Conservation (phyloP, 2,888 invertebrate species). For the Gasteruption jaculator region DNA sequence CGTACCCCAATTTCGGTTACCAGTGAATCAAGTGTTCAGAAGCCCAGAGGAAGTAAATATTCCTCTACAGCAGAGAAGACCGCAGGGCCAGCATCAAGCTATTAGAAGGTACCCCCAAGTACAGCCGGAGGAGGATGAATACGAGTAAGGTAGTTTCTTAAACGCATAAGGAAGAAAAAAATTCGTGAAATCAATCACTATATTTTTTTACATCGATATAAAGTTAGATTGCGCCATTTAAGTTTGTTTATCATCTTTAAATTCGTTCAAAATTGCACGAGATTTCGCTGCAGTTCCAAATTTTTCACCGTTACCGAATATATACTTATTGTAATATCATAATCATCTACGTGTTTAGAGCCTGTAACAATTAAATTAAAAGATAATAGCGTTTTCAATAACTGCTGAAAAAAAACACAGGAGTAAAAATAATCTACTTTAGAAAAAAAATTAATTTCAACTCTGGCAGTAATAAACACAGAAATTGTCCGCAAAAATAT, state of each 20-base stretch:
- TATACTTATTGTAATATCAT: background rate
- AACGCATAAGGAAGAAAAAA: slow-evolving; percentile 5
- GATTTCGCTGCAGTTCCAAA: too few species aligned
- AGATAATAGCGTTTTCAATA: too few species aligned
- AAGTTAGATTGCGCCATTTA: too few species aligned
- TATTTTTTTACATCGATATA: background rate
- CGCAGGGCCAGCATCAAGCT: slow-evolving; percentile 50
- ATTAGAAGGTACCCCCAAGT: slow-evolving; percentile 47
- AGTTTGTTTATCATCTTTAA: slow-evolving; percentile 21
- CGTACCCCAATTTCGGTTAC: slow-evolving; percentile 50
- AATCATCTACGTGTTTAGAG: too few species aligned
- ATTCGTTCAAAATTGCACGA: slow-evolving; percentile 7
- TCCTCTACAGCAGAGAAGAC: slow-evolving; percentile 76
- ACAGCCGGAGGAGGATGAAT: slow-evolving; percentile 46
- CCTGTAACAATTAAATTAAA: too few species aligned
- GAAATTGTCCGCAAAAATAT: too few species aligned
- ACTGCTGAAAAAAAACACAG: too few species aligned
- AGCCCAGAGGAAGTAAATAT: slow-evolving; percentile 86
- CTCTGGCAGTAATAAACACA: too few species aligned
- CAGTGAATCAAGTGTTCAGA: slow-evolving; percentile 70
- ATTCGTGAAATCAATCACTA: background rate
- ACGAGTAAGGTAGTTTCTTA: slow-evolving; percentile 34
- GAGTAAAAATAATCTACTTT: too few species aligned
- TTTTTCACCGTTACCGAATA: background rate
- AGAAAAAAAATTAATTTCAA: too few species aligned